Base-by-base conservation (phyloP, 2,113 vertebrate genomes). In the Illadopsis cleaveri region DNA sequence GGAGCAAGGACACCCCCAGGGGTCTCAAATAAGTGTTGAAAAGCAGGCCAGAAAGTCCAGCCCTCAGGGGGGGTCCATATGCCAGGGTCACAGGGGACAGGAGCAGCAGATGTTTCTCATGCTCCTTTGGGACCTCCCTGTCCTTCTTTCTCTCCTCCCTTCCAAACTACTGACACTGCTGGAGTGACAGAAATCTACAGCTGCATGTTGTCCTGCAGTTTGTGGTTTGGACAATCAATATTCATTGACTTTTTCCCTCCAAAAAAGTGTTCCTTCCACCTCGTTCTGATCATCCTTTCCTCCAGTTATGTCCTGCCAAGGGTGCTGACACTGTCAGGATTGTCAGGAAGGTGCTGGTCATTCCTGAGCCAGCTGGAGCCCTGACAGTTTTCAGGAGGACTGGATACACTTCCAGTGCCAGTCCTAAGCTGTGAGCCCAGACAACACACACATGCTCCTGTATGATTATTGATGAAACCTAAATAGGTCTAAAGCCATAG, bases 361-460 rank as follows among this genome's bases (percentile, higher is more conserved):
- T 7, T 87, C 58, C 75, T 62, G n/a, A 91, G 75, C 33, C 54
- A 40, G 21, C 0, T 61, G 61, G 24, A 69, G 10, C 23, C 12
- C 54, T 72, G 13, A 12, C 7, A 7, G 4, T 19, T n/a, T n/a
- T 24, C n/a, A 50, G 40, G 15, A 30, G n/a, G 58, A 3, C 5
- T 42, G 33, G 31, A 15, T 17, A 6, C 0, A 1, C n/a, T 65
- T 64, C 24, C 33, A 60, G 13, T 8, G 9, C 16, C 21, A 37
- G 53, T 12, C 30, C 42, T 33, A 45, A 82, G 16, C 66, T 37
- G 12, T 1, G 23, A 84, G 40, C n/a, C n/a, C 70, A 62, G 23
- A 30, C 25, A 51, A 5, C 7, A 5, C 4, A 12, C 5, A 17
- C 0, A 0, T 1, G 2, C 15, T 47, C 23, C 58, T 47, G 5